phyloP scores from a whole-genome alignment of 2,888 invertebrate species.

The Aproaerema taeniolella region DNA sequence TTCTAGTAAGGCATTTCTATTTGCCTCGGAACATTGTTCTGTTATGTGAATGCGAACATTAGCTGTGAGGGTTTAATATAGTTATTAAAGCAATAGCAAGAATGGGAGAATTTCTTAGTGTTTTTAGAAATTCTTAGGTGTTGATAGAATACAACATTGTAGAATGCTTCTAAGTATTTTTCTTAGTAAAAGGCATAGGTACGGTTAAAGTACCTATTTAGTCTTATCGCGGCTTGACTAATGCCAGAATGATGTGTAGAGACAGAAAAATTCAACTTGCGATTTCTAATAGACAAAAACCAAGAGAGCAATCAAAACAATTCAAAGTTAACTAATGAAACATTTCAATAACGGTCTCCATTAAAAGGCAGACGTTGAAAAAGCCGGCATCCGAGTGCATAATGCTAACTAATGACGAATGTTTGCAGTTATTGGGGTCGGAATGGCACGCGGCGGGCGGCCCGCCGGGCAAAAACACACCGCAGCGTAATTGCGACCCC shows the following conservation, averaged over 20 bases:
- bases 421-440: constrained; percentile 51
- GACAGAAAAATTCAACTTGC: too few relatives aligned
- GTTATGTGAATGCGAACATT: constrained; percentile 37
- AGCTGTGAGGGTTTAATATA: constrained; percentile 19
- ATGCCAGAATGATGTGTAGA: too few relatives aligned
- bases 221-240: too few relatives aligned
- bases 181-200: too few relatives aligned
- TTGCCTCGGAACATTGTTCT: constrained; percentile 32
- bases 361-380: constrained; percentile 57
- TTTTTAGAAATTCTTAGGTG: too few relatives aligned
- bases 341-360: constrained; percentile 28
- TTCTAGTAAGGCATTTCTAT: constrained; percentile 42
- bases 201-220: too few relatives aligned
- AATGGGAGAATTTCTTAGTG: background rate
- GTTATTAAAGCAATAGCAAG: constrained; percentile 4
- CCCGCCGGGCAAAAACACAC: constrained; percentile 38
- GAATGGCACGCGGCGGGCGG: constrained; percentile 37
- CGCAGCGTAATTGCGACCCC: constrained; percentile 52
- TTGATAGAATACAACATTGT: too few relatives aligned
- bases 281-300: too few relatives aligned
- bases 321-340: too few relatives aligned
- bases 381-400: constrained; percentile 51
- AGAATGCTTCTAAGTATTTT: too few relatives aligned
- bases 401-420: constrained; percentile 62
- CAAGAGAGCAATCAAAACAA: too few relatives aligned